phyloP scores from a whole-genome alignment of 92 coral and sea anemone genomes.

The Montipora capitata region DNA sequence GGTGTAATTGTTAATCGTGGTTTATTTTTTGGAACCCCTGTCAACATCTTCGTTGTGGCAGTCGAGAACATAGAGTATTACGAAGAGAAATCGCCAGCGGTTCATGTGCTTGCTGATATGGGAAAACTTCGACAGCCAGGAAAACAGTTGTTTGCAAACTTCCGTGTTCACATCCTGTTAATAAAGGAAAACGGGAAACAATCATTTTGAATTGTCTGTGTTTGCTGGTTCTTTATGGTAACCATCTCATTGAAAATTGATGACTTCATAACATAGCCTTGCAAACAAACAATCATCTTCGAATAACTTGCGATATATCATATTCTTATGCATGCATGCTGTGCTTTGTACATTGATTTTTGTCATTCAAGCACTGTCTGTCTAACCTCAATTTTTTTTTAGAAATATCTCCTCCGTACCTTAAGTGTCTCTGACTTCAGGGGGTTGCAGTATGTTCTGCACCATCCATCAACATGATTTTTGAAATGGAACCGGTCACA shows the following conservation, averaged over 20 bases:
- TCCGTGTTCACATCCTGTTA: slow-evolving; percentile 60
- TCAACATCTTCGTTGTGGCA: slow-evolving; percentile 74
- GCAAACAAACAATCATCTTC: too few species aligned
- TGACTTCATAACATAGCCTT: neutral
- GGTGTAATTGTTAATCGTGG: neutral
- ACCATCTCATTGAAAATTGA: too few species aligned
- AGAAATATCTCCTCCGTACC: slow-evolving; percentile 17
- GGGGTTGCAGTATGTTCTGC: slow-evolving; percentile 30
- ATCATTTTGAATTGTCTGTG: neutral
- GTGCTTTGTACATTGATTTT: too few species aligned
- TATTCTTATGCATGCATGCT: too few species aligned
- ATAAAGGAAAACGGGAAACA: neutral
- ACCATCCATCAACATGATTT: slow-evolving; percentile 57
- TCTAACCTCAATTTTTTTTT: slow-evolving; percentile 24
- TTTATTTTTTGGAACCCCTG: neutral
- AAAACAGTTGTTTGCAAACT: slow-evolving; percentile 73
- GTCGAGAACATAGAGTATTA: slow-evolving; percentile 72
- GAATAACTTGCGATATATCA: too few species aligned
- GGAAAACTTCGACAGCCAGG: slow-evolving; percentile 43
- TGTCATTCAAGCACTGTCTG: too few species aligned
- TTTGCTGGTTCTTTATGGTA: neutral
- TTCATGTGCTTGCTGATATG: slow-evolving; percentile 74
- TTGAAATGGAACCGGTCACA: slow-evolving; percentile 72
- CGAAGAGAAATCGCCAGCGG: slow-evolving; percentile 71
- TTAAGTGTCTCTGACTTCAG: slow-evolving; percentile 1